These are phyloP conservation scores for Rhodinocichla rosea DNA, from an alignment of 2,113 vertebrate genomes.

Conservation along the genomic window DNA sequence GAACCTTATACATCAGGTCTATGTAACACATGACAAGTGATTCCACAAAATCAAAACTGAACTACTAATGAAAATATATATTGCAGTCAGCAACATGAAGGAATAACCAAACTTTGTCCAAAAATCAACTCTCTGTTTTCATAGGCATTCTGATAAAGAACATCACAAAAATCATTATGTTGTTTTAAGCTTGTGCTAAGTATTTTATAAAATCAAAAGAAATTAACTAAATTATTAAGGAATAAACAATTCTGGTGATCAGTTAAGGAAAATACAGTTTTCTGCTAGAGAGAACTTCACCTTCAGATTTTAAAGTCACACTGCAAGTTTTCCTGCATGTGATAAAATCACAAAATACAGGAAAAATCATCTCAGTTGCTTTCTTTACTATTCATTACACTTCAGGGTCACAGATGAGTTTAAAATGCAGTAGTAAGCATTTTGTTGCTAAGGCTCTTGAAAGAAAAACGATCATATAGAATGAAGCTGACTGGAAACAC, in stretches of 20 bases:
- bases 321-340: background rate
- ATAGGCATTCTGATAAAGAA: background rate
- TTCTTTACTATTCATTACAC: slow-evolving; percentile 5
- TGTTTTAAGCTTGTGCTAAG: background rate
- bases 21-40: background rate
- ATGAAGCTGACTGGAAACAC: background rate
- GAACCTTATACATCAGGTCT: background rate
- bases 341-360: background rate
- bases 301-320: slow-evolving; percentile 8
- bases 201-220: background rate
- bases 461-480: background rate
- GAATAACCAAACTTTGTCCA: background rate
- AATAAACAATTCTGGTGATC: background rate
- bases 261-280: background rate
- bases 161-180: background rate
- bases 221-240: background rate
- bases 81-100: background rate
- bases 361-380: background rate
- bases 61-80: background rate
- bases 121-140: background rate
- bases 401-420: background rate
- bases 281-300: background rate
- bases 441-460: background rate
- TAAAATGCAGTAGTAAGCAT: background rate
- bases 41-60: background rate